Base-by-base conservation (phyloP, 2,113 vertebrate genomes). In the Strix uralensis region DNA sequence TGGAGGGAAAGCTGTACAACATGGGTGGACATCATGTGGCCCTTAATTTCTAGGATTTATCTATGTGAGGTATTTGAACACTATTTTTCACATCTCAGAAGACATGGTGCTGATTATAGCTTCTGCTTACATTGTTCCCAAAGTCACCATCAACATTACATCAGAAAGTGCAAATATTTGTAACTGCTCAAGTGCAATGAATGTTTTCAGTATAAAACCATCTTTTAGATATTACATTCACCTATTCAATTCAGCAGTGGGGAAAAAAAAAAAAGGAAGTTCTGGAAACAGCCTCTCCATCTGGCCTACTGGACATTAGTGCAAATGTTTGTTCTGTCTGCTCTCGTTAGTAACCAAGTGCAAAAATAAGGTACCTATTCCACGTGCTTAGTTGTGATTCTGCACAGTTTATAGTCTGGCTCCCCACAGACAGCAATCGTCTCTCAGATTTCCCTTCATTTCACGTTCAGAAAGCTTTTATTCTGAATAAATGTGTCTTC, bases 21-120 rank as follows among this genome's bases (percentile, higher is more conserved):
- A 18, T 0, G 0, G 40, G 46, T 21, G 51, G 67, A 32, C 15
- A 29, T 22, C 0, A 0, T 10, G 9, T n/a, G 66, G 59, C 14
- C 52, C 57, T 75, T 38, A 34, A 67, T 87, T 89, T 89, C 61
- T 42, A 74, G 25, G 47, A 26, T 81, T 70, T 63, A 58, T 46
- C 59, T 19, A 4, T 11, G 8, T 4, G 36, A 36, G 2, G 0
- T 15, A 72, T 44, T 27, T 23, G 30, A 87, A 61, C 5, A 2
- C 9, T 29, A 5, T 40, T 83, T 83, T 70, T 44, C 63, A 42
- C 4, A 7, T 25, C 51, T 47, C 13, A 1, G 42, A 75, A 38
- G 34, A 57, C 3, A 7, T 8, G 13, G 23, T 59, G 44, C 49
- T 40, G 13, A 40, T 38, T 46, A n/a, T 5, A 90, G 7, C 34